These are phyloP conservation scores for Erythrolamprus reginae DNA, from an alignment of 2,113 vertebrate genomes.

Conservation along the genomic window DNA sequence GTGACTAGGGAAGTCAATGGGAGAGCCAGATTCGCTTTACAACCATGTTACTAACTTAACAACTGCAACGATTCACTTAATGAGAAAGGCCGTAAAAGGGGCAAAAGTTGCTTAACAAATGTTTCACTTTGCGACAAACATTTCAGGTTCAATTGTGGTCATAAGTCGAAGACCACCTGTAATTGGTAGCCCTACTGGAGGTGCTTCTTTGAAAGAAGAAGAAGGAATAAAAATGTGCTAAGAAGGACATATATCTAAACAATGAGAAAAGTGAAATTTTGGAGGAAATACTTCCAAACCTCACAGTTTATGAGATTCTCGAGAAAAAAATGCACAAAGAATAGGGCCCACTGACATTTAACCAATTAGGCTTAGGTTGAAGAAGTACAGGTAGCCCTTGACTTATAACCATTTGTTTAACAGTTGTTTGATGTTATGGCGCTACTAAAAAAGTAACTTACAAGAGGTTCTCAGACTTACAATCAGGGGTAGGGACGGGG, in stretches of 20 bases:
- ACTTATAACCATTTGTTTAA: neutral
- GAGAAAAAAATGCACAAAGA: neutral
- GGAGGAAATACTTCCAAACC: neutral
- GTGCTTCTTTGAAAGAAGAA: neutral
- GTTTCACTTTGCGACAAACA: neutral
- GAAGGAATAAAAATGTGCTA: neutral
- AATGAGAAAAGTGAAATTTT: neutral
- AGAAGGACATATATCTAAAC: neutral
- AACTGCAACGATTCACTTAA: neutral
- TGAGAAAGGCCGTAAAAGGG: neutral
- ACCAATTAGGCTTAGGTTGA: neutral
- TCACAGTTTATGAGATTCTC: neutral
- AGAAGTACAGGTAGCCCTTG: neutral
- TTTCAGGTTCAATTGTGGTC: neutral
- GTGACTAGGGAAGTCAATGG: neutral
- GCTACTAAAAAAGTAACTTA: neutral
- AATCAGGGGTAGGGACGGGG: no score
- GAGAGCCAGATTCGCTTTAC: neutral
- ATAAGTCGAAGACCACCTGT: neutral
- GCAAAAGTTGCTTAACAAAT: neutral
- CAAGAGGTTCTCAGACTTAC: neutral
- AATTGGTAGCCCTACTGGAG: neutral
- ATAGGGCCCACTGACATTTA: neutral
- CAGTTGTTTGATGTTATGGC: neutral
- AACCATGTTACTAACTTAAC: neutral